These are phyloP conservation scores for Tetranychus urticae DNA, from an alignment of 1,140 invertebrate species.

Conservation along the genomic window DNA sequence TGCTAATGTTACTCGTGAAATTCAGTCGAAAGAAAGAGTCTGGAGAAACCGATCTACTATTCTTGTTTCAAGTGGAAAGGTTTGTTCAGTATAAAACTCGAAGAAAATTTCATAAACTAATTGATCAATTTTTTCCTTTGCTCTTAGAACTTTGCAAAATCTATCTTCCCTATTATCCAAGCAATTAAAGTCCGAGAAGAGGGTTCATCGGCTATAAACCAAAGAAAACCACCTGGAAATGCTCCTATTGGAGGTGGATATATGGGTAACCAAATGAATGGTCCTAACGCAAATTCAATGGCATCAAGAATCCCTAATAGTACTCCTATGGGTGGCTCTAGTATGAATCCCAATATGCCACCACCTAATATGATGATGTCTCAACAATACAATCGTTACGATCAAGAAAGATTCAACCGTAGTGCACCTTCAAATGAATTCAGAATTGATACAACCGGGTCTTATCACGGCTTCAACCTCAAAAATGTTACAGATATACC, in stretches of 20 bases:
- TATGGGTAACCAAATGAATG: neutral
- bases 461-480: conserved; percentile 88
- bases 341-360: neutral
- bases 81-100: conserved; percentile 17
- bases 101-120: too few species aligned
- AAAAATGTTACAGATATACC: conserved; percentile 71
- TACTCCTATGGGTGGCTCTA: neutral
- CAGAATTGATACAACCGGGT: conserved; percentile 91
- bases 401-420: conserved; percentile 75
- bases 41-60: conserved; percentile 87
- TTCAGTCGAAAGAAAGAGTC: conserved; percentile 74
- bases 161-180: conserved; percentile 70
- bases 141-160: conserved; percentile 60
- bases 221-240: neutral
- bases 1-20: conserved; percentile 83
- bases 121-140: neutral
- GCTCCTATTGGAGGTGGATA: neutral
- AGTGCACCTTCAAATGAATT: conserved; percentile 44
- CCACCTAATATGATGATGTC: conserved; percentile 13
- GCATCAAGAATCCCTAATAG: neutral
- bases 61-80: conserved; percentile 78
- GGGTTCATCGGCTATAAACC: conserved; percentile 24
- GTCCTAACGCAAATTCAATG: too few species aligned
- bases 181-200: conserved; percentile 84
- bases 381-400: conserved; percentile 70